Conservation (phyloP, 2,888 invertebrate species). For the Megaustenia siamemsis region DNA sequence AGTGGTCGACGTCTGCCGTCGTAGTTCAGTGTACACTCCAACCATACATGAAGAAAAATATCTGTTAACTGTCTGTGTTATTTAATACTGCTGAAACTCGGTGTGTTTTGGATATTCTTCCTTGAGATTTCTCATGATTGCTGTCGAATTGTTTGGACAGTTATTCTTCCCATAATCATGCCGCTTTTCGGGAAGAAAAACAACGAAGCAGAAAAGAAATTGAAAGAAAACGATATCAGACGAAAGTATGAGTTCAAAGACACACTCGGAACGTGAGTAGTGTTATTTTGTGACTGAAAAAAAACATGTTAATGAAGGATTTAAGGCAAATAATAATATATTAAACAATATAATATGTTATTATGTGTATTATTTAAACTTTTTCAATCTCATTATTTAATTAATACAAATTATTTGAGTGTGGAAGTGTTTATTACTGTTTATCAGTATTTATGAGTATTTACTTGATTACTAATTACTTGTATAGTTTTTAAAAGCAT, state of each 20-base stretch:
- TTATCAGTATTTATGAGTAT: too few species aligned
- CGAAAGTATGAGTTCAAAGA: constrained; percentile 74
- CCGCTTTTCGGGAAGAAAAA: constrained; percentile 74
- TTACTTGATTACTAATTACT: too few species aligned
- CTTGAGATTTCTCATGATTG: constrained; percentile 40
- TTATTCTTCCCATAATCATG: constrained; percentile 60
- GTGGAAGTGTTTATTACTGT: too few species aligned
- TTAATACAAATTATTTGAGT: too few species aligned
- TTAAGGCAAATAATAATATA: neutral
- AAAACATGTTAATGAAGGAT: too few species aligned
- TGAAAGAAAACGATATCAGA: constrained; percentile 69
- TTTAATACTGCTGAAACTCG: neutral
- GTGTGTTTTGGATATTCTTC: constrained; percentile 12
- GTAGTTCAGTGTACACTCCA: constrained; percentile 10
- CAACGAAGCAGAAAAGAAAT: constrained; percentile 69
- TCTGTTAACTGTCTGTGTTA: neutral
- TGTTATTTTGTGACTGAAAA: neutral
- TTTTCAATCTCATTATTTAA: neutral
- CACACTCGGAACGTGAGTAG: constrained; percentile 75
- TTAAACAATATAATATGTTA: neutral
- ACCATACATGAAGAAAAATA: neutral
- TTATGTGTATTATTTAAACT: neutral
- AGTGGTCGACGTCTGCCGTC: neutral
- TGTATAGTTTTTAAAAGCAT: too few species aligned
- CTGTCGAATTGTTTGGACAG: neutral